Conservation (phyloP, 2,797 vertebrate genomes). For the Chiroxiphia lanceolata region DNA sequence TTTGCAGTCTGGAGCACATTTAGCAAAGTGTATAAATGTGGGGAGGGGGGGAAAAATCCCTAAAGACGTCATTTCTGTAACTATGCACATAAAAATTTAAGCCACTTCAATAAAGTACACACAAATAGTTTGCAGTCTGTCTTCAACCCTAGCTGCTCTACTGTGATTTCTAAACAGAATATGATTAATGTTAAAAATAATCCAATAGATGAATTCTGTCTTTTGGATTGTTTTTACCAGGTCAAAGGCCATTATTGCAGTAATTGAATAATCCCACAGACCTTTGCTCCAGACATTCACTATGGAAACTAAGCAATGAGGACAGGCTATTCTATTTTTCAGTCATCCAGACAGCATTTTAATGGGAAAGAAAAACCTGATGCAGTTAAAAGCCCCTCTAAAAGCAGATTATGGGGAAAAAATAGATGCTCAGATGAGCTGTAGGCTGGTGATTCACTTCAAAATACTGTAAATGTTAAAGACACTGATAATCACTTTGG, state of each 20-base stretch:
- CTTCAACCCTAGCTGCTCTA: not conserved
- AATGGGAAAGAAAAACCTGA: constrained; percentile 35
- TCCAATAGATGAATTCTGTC: constrained; percentile 47
- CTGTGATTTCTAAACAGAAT: constrained; percentile 45
- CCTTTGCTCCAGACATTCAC: constrained; percentile 64
- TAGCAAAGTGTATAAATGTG: not conserved
- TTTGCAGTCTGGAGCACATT: not conserved
- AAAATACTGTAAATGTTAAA: constrained; percentile 49
- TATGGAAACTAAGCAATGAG: constrained; percentile 48
- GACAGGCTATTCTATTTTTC: constrained; percentile 43
- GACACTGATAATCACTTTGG: constrained; percentile 20
- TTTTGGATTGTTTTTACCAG: constrained; percentile 46
- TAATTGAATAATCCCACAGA: constrained; percentile 65
- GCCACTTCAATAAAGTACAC: not conserved
- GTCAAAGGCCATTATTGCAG: constrained; percentile 54
- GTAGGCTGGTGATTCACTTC: constrained; percentile 38
- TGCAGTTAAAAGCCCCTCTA: constrained; percentile 44
- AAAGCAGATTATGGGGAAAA: constrained; percentile 56
- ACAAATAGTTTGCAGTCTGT: constrained; percentile 4
- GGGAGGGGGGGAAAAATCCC: not conserved
- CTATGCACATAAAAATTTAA: not conserved
- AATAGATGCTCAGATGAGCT: constrained; percentile 41
- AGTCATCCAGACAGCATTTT: constrained; percentile 47
- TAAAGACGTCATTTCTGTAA: not conserved
- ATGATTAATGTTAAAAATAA: constrained; percentile 54